A percentile compares a stretch with the other conserved stretches of the same genome.
These are phyloP conservation scores for Monopis laevigella DNA, from an alignment of 2,888 invertebrate species.

Conservation along the genomic window DNA sequence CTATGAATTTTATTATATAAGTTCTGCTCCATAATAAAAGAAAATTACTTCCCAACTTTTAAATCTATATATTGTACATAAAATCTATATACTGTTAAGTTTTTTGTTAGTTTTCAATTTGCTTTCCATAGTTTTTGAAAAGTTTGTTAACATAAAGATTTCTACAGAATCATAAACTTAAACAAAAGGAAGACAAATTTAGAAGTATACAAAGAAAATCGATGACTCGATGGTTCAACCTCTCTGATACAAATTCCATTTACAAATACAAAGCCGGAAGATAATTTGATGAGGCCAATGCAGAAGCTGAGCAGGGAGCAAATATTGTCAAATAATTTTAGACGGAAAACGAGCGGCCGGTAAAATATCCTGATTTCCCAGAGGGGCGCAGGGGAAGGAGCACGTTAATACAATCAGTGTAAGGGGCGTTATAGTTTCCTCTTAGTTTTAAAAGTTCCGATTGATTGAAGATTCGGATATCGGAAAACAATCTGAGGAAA, in stretches of 20 bases:
- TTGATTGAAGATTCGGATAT: too few species aligned
- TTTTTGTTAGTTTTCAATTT: too few species aligned
- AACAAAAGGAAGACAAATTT: too few species aligned
- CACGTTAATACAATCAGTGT: slow-evolving; percentile 5
- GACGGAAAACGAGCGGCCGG: slow-evolving; percentile 4
- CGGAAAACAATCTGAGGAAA: too few species aligned
- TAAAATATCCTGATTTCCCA: slow-evolving; percentile 11
- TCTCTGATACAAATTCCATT: not conserved
- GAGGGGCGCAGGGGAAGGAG: not conserved
- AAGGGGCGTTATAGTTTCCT: slow-evolving; percentile 5
- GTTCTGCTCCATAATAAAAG: too few species aligned
- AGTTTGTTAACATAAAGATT: too few species aligned
- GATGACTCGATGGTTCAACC: not conserved
- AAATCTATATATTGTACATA: too few species aligned
- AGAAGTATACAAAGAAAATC: not conserved
- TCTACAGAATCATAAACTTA: too few species aligned
- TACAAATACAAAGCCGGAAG: not conserved
- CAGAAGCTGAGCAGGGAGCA: not conserved
- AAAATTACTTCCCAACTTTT: too few species aligned
- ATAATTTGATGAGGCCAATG: slow-evolving; percentile 1
- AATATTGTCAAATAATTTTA: slow-evolving; percentile 12
- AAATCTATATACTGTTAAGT: too few species aligned
- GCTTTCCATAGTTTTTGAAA: too few species aligned
- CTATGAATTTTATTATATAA: too few species aligned
- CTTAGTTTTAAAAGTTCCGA: not conserved